Evolutionary conservation across 2,113 vertebrate genomes (phyloP).

Genomic region (Eublepharis macularius): DNA sequence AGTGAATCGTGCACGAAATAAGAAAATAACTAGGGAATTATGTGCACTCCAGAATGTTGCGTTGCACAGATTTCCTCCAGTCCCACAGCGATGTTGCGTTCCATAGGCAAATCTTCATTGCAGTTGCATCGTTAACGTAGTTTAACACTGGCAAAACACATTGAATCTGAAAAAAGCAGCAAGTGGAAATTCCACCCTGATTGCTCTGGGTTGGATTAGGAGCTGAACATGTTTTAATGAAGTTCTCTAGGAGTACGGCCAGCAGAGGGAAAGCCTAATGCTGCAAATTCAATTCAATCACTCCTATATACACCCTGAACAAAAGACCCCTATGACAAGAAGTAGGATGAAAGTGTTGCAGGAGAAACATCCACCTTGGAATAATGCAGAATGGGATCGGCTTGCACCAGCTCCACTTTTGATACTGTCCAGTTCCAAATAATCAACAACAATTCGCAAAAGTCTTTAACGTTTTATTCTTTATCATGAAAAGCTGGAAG

Average conservation of each 20-base stretch:
- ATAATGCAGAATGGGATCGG: background rate
- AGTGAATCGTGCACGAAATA: constrained; percentile 3
- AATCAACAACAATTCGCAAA: background rate
- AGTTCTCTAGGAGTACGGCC: background rate
- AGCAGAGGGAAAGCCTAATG: too few relatives aligned
- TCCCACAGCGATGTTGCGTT: background rate
- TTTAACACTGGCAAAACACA: background rate
- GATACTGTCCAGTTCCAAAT: background rate
- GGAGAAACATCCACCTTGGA: background rate
- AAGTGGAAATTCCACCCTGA: background rate
- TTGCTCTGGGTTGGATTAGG: background rate
- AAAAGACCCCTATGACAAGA: background rate
- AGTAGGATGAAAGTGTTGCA: background rate
- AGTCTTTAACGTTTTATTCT: background rate
- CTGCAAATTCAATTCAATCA: too few relatives aligned
- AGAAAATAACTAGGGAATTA: background rate
- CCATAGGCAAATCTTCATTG: background rate
- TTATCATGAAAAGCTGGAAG: background rate
- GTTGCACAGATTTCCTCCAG: background rate
- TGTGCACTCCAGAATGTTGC: background rate
- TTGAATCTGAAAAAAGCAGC: too few relatives aligned
- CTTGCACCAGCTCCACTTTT: too few relatives aligned
- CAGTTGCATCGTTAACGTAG: background rate
- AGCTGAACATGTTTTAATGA: background rate
- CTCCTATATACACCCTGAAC: background rate